Conservation (phyloP, 1,140 invertebrate genomes). For the Drosophila funebris region DNA sequence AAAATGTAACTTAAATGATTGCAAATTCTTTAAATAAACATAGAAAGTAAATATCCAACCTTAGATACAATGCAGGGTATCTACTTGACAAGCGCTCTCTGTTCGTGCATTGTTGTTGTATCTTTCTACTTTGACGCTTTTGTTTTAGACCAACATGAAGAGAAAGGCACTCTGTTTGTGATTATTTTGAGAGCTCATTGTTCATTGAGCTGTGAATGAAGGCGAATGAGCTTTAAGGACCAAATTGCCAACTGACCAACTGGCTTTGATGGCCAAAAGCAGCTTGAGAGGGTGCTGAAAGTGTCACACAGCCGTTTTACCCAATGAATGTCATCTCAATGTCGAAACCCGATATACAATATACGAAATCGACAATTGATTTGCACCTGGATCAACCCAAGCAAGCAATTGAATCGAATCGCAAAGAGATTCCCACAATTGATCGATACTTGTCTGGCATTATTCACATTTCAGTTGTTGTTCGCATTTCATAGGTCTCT, state of each 20-base stretch:
- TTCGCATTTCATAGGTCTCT: background rate
- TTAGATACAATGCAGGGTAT: background rate
- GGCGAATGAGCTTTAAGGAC: conserved; percentile 51
- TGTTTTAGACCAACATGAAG: conserved; percentile 16
- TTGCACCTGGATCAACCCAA: conserved; percentile 49
- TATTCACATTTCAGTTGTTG: conserved; percentile 21
- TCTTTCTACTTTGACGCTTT: conserved; percentile 16
- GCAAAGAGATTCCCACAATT: conserved; percentile 16
- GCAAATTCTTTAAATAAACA: too few species aligned
- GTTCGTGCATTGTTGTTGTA: background rate
- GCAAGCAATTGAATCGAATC: conserved; percentile 18
- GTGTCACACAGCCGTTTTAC: background rate
- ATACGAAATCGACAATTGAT: conserved; percentile 33
- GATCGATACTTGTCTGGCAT: conserved; percentile 29
- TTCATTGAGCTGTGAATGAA: conserved; percentile 64
- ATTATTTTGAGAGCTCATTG: conserved; percentile 62
- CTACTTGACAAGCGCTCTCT: background rate
- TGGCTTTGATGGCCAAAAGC: conserved; percentile 34
- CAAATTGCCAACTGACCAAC: conserved; percentile 6
- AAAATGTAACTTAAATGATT: too few species aligned
- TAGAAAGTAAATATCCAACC: background rate
- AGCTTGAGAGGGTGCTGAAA: conserved; percentile 1
- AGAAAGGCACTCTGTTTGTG: conserved; percentile 35
- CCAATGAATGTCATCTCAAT: conserved; percentile 28
- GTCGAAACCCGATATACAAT: conserved; percentile 31